Base-by-base conservation (phyloP, 1,140 invertebrate genomes). In the Physella acuta region DNA sequence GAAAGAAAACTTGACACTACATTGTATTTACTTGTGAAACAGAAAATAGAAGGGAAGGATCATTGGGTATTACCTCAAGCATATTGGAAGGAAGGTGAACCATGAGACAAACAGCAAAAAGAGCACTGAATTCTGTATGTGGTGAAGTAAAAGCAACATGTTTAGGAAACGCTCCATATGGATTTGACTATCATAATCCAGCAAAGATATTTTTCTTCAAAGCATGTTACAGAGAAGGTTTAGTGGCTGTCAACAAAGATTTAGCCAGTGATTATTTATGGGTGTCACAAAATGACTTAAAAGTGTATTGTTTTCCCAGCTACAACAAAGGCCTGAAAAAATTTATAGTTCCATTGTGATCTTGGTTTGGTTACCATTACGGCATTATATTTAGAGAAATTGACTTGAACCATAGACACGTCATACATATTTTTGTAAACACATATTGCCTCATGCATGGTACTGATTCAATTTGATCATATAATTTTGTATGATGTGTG, bases 121-220 rank as follows among this genome's bases (percentile, higher is more conserved):
- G 93, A 81, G 86, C 91, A 53, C 76, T 96, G 20, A 85, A 85
- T 76, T 89, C 92, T 75, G 80, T 84, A 39, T 93, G 89, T 84
- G 93, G 92, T 0, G 77, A 86, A 34, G 71, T 94, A 1, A 88
- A 90, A 76, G 90, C 90, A 0, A 86, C 87, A 70, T 91, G 95
- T 79, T 88, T 92, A 74, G 77, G 94, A 20, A 94, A 94, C 87
- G 92, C 93, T 26, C 94, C 94, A 0, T 90, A 90, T 82, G 94
- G 93, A 28, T 92, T 93, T 79, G 93, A 93, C 77, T 93, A 94
- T 80, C 95, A 93, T 79, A 91, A 90, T 82, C 95, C 94, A 88
- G 87, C 76, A 65, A 88, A 72, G 85, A 49, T 26, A 51, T 33
- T 68, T 68, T 68, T 68, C 66, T 68, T 36, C 39, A 56, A 68